Conservation (phyloP, 2,113 vertebrate species). For the Oreotrochilus melanogaster region DNA sequence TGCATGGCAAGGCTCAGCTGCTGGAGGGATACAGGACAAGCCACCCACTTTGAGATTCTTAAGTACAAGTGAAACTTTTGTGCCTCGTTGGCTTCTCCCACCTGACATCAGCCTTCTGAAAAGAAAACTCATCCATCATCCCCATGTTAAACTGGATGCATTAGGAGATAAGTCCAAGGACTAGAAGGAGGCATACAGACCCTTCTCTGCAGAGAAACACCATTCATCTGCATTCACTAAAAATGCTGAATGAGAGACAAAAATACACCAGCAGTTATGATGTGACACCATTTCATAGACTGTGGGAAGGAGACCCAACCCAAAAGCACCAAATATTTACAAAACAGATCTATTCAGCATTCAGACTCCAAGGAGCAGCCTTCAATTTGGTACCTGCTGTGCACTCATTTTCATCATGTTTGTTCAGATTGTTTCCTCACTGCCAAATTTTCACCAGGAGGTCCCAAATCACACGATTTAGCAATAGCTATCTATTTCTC, state of each 20-base stretch:
- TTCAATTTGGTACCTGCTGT: not conserved
- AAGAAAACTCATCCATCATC: not conserved
- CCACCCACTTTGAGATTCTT: not conserved
- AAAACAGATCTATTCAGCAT: not conserved
- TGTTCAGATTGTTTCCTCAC: not conserved
- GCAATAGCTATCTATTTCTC: not conserved
- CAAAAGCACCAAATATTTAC: not conserved
- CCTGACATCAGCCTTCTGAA: not conserved
- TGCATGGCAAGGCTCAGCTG: not conserved
- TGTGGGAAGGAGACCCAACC: not conserved
- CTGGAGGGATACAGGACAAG: not conserved
- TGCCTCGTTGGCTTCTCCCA: not conserved
- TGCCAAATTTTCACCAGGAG: not conserved
- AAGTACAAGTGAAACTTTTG: not conserved
- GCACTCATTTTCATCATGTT: not conserved
- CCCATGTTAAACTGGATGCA: not conserved
- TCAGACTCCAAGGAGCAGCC: not conserved
- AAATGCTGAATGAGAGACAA: not conserved
- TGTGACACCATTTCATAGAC: not conserved
- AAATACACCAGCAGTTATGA: not conserved
- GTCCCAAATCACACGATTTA: not conserved
- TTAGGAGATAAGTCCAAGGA: not conserved
- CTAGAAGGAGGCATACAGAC: not conserved
- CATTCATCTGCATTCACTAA: not conserved
- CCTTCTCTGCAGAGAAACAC: not conserved